These are phyloP conservation scores for Heterotilapia buettikoferi DNA, from an alignment of 2,113 vertebrate species.

Conservation along the genomic window DNA sequence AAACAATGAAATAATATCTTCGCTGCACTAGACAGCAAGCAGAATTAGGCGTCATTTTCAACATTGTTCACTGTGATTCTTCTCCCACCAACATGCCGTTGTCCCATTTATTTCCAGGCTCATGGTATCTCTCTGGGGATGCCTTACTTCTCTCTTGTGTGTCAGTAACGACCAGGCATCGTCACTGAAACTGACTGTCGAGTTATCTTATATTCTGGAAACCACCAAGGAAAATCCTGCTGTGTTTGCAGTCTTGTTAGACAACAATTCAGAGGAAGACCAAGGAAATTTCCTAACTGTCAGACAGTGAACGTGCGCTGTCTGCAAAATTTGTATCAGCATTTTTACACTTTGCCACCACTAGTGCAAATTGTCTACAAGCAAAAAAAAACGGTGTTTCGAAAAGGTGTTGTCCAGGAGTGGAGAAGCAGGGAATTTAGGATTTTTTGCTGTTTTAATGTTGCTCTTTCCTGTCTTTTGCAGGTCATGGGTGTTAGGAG, in stretches of 20 bases:
- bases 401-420: neutral
- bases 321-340: constrained; percentile 1
- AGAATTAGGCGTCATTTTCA: constrained; percentile 74
- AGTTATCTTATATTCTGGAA: constrained; percentile 67
- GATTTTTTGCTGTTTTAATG: neutral
- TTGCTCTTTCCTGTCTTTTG: constrained; percentile 47
- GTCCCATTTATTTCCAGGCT: constrained; percentile 43
- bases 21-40: constrained; percentile 12
- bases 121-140: neutral
- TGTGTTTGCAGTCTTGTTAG: constrained; percentile 24
- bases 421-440: neutral
- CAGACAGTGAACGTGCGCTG: neutral
- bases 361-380: neutral
- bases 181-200: constrained; percentile 40
- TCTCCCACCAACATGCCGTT: constrained; percentile 78
- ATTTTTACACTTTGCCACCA: neutral
- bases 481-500: constrained; percentile 97
- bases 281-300: constrained; percentile 9
- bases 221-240: constrained; percentile 32
- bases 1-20: neutral
- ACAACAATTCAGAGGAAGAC: constrained; percentile 11
- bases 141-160: constrained; percentile 26
- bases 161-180: constrained; percentile 39
- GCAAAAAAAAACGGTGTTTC: neutral
- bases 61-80: constrained; percentile 64